These are phyloP conservation scores for Porites evermanni DNA, from an alignment of 92 coral and sea anemone species.

Conservation along the genomic window DNA sequence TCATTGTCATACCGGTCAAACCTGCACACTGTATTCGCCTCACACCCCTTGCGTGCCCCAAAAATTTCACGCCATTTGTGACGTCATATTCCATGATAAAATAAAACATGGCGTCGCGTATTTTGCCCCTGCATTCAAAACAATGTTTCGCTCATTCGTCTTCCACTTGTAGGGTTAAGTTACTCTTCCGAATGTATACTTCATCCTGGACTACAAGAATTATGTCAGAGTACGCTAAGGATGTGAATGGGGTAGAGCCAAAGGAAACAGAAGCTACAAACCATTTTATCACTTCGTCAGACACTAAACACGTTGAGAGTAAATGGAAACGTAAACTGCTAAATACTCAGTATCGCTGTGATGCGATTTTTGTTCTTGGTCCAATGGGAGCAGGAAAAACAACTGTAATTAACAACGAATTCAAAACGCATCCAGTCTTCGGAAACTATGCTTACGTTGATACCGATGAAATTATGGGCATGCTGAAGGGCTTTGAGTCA, in stretches of 20 bases:
- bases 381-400: slow-evolving; percentile 99
- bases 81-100: slow-evolving; percentile 25
- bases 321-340: slow-evolving; percentile 87
- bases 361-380: slow-evolving; percentile 94
- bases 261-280: background rate
- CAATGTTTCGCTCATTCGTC: background rate
- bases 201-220: background rate
- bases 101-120: slow-evolving; percentile 49
- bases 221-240: background rate
- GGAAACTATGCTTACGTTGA: slow-evolving; percentile 93
- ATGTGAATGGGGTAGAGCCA: slow-evolving; percentile 33
- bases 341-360: slow-evolving; percentile 77
- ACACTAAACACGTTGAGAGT: slow-evolving; percentile 76
- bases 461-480: slow-evolving; percentile 98
- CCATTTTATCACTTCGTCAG: slow-evolving; percentile 34
- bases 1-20: too few relatives aligned
- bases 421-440: slow-evolving; percentile 78
- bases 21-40: background rate
- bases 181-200: slow-evolving; percentile 8
- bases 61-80: background rate
- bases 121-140: background rate
- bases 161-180: slow-evolving; percentile 8
- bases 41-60: background rate
- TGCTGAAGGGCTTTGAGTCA: slow-evolving; percentile 81
- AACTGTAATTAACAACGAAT: slow-evolving; percentile 82